Evolutionary conservation across 2,113 vertebrate species (phyloP).

Genomic region (Benitochromis conjunctus): DNA sequence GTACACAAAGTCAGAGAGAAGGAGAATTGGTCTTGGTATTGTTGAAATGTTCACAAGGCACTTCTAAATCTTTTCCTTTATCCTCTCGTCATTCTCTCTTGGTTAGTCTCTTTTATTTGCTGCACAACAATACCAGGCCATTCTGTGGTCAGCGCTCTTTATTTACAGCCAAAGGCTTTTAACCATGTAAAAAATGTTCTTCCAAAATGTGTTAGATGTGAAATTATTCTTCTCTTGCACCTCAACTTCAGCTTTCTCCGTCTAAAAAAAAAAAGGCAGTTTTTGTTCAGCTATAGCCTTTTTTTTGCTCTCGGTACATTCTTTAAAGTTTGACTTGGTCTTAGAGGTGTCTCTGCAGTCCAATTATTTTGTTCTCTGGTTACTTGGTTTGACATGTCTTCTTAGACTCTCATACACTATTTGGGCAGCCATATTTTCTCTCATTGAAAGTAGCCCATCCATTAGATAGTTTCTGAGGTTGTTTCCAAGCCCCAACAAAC

Average conservation of each 20-base stretch:
- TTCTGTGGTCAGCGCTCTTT: conserved; percentile 42
- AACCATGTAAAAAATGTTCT: conserved; percentile 78
- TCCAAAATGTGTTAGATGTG: conserved; percentile 62
- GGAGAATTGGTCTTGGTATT: conserved; percentile 81
- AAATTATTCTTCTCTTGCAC: background rate
- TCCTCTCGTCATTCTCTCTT: conserved; percentile 46
- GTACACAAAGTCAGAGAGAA: conserved; percentile 79
- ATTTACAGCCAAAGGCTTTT: conserved; percentile 33
- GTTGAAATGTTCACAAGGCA: conserved; percentile 95
- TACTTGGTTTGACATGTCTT: background rate
- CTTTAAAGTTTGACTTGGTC: background rate
- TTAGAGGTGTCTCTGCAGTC: background rate
- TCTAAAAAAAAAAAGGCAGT: conserved; percentile 29
- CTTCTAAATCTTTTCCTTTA: conserved; percentile 71
- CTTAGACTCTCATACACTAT: background rate
- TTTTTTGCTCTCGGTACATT: conserved; percentile 10
- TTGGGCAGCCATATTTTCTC: background rate
- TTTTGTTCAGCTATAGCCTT: background rate
- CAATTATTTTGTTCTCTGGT: background rate
- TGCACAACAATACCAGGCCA: conserved; percentile 39
- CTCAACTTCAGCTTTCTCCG: background rate
- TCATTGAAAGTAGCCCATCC: background rate
- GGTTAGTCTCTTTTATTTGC: conserved; percentile 3
- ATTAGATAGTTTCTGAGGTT: background rate
- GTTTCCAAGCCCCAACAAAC: background rate